Evolutionary conservation across 2,888 invertebrate species (phyloP).

Genomic region (Nomada lathburiana): DNA sequence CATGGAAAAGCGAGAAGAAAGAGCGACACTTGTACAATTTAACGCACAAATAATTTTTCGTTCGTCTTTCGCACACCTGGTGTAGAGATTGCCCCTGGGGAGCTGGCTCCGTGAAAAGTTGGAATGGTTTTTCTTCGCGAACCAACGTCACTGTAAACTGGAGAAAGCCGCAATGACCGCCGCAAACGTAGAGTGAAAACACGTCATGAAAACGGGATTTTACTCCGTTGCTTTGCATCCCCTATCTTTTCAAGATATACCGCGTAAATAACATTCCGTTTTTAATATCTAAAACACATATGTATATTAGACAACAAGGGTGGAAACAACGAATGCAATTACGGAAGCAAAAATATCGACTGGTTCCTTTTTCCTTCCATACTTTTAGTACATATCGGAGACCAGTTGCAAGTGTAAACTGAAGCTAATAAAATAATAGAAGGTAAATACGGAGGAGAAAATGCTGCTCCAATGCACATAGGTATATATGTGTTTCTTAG

Average conservation of each 20-base stretch:
- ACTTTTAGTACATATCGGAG: no score
- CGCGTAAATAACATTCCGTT: background rate
- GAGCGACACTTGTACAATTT: constrained; percentile 21
- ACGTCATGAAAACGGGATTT: constrained; percentile 13
- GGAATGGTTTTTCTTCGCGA: constrained; percentile 41
- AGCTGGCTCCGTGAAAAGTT: constrained; percentile 35
- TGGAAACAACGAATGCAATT: no score
- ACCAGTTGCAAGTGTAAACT: no score
- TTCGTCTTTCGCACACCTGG: constrained; percentile 31
- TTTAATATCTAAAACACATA: no score
- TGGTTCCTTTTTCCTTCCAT: no score
- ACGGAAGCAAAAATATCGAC: no score
- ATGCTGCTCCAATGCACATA: no score
- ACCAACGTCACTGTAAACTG: constrained; percentile 2
- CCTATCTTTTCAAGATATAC: background rate
- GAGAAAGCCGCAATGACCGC: constrained; percentile 14
- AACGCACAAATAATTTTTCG: constrained; percentile 50
- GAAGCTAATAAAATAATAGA: no score
- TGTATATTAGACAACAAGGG: no score
- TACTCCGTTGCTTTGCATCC: constrained; percentile 17
- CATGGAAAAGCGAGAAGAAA: background rate
- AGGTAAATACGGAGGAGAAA: no score
- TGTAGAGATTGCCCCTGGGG: constrained; percentile 34
- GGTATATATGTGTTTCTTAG: no score
- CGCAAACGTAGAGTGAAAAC: background rate